Conservation (phyloP, 2,113 vertebrate genomes). For the Zapus hudsonius region DNA sequence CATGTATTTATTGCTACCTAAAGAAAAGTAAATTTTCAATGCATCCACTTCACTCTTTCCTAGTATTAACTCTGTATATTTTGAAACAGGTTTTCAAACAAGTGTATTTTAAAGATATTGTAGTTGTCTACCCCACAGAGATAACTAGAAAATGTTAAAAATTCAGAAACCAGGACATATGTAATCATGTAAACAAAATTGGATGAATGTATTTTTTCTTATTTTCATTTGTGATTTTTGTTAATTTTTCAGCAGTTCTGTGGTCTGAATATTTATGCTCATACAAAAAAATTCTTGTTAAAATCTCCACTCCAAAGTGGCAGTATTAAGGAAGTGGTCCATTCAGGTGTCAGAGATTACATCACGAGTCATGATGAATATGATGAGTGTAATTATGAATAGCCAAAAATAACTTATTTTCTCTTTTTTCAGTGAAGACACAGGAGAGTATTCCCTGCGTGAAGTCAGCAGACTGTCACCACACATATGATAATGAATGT, state of each 20-base stretch:
- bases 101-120: not conserved
- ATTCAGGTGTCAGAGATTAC: not conserved
- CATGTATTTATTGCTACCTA: not conserved
- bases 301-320: not conserved
- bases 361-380: too few relatives aligned
- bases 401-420: too few relatives aligned
- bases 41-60: too few relatives aligned
- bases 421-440: too few relatives aligned
- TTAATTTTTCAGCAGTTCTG: not conserved
- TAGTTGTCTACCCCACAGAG: not conserved
- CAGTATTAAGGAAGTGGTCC: rapidly evolving
- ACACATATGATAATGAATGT: not conserved
- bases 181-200: not conserved
- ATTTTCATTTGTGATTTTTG: not conserved
- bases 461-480: not conserved
- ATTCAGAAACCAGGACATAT: not conserved
- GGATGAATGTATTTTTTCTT: not conserved
- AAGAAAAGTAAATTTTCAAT: not conserved
- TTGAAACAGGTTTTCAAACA: not conserved
- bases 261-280: not conserved
- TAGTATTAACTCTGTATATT: not conserved
- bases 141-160: not conserved
- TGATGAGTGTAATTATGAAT: not conserved
- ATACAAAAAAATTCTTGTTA: not conserved
- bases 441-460: not conserved